phyloP scores from a whole-genome alignment of 2,797 vertebrate genomes.

The Acridotheres tristis region DNA sequence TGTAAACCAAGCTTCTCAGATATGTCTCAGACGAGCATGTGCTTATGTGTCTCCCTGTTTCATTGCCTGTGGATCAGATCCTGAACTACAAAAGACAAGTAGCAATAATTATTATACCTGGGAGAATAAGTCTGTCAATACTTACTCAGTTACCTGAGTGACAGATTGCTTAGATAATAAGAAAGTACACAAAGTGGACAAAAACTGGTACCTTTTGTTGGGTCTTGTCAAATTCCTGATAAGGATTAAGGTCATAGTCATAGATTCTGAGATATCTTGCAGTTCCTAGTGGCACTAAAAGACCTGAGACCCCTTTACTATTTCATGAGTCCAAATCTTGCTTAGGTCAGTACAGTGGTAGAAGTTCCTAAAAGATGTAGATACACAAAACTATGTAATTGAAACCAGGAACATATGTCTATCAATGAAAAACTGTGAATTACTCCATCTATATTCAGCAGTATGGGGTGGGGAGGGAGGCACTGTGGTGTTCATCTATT shows the following conservation, averaged over 20 bases:
- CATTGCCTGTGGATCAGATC: not conserved
- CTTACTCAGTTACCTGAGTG: not conserved
- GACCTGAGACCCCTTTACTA: not conserved
- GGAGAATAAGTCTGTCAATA: not conserved
- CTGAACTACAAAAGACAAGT: not conserved
- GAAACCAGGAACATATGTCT: not conserved
- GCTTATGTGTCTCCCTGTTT: not conserved
- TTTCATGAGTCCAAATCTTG: not conserved
- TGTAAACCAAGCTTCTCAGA: not conserved
- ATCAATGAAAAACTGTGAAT: not conserved
- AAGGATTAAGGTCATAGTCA: not conserved
- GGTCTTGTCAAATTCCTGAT: not conserved
- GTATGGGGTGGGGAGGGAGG: accelerated
- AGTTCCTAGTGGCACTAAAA: not conserved
- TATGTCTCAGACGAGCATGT: not conserved
- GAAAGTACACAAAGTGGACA: not conserved
- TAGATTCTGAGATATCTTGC: not conserved
- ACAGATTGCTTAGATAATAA: not conserved
- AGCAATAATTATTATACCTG: not conserved
- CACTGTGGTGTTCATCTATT: not conserved
- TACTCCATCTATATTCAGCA: not conserved
- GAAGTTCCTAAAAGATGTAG: not conserved
- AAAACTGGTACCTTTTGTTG: not conserved
- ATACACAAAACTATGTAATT: not conserved
- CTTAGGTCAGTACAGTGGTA: not conserved